Percentiles rank a stretch among this genome's conserved stretches.
These are phyloP conservation scores for Coracias cyanogaster DNA, from an alignment of 2,797 vertebrate genomes.

Conservation along the genomic window DNA sequence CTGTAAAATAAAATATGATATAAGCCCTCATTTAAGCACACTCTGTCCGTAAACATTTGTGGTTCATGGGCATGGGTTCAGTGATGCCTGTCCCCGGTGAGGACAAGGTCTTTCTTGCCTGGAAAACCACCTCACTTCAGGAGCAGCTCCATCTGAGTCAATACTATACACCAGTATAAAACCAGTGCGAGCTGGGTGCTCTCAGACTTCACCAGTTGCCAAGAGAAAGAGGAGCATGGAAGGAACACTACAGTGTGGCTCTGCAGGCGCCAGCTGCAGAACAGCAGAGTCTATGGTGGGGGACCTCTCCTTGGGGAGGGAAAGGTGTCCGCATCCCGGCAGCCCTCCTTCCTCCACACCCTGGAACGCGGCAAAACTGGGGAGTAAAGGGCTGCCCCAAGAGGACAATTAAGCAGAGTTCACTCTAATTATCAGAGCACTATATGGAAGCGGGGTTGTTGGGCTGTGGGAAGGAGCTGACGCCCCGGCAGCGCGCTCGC, in stretches of 20 bases:
- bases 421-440: not conserved
- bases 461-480: not conserved
- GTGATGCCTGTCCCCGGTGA: not conserved
- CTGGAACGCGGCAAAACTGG: not conserved
- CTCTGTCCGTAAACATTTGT: not conserved
- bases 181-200: accelerated
- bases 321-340: accelerated
- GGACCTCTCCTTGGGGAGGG: not conserved
- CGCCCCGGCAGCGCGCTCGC: not conserved
- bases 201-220: not conserved
- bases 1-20: not conserved
- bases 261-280: not conserved
- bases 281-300: accelerated
- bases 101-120: not conserved
- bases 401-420: slow-evolving; percentile 12
- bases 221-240: not conserved
- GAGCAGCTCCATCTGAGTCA: not conserved
- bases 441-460: not conserved
- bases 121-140: not conserved
- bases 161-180: not conserved
- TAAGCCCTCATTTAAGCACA: not conserved
- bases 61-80: not conserved
- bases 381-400: not conserved
- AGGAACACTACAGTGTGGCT: too few relatives aligned
- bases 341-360: not conserved